phyloP scores from a whole-genome alignment of 2,113 vertebrate genomes.

The Columba livia region DNA sequence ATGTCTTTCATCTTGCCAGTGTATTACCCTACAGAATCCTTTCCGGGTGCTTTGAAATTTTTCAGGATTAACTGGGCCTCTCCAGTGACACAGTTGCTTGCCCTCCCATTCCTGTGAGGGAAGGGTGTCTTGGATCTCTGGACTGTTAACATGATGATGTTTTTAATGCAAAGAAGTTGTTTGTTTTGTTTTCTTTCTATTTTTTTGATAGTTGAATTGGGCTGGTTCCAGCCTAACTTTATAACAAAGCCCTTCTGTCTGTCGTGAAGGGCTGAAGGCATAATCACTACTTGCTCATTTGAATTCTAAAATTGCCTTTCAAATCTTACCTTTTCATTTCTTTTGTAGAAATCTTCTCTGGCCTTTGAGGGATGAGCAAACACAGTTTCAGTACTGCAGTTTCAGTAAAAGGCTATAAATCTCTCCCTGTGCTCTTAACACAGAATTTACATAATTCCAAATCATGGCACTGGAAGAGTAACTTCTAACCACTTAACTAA shows the following conservation, averaged over 20 bases:
- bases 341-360: slow-evolving; percentile 6
- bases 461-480: neutral
- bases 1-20: neutral
- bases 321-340: slow-evolving; percentile 25
- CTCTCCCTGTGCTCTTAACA: neutral
- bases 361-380: slow-evolving; percentile 42
- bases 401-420: neutral
- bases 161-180: neutral
- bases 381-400: neutral
- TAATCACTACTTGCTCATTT: slow-evolving; percentile 1
- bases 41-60: neutral
- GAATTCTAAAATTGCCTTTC: slow-evolving; percentile 51
- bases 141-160: neutral
- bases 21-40: neutral
- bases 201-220: neutral
- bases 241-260: neutral
- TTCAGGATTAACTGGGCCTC: neutral
- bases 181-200: neutral
- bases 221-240: neutral
- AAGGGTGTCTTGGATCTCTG: neutral
- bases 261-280: neutral
- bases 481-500: neutral
- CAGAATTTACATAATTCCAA: neutral
- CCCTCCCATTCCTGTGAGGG: neutral
- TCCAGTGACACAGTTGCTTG: neutral